Evolutionary conservation across 2,888 invertebrate species (phyloP).

Genomic region (Callinectes sapidus): DNA sequence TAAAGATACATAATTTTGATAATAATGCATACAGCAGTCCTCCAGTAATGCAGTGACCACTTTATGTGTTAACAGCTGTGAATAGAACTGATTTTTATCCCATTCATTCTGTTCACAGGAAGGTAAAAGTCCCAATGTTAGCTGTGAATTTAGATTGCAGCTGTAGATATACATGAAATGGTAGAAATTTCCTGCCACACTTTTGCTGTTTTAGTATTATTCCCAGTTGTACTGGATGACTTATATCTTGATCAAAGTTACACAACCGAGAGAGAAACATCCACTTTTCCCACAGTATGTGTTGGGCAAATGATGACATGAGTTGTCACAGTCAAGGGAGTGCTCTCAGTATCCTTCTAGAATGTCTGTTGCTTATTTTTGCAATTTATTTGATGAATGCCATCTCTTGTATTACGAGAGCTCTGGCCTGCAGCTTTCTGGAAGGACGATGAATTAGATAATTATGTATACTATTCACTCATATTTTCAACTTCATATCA

Average conservation of each 20-base stretch:
- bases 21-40: background rate
- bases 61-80: background rate
- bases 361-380: background rate
- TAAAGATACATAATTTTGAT: background rate
- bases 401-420: too few relatives aligned
- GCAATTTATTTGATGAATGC: background rate
- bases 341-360: background rate
- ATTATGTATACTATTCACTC: too few relatives aligned
- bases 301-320: background rate
- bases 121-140: background rate
- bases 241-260: background rate
- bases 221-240: background rate
- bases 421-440: too few relatives aligned
- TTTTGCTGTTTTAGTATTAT: background rate
- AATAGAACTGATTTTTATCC: background rate
- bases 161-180: background rate
- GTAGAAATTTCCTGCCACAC: background rate
- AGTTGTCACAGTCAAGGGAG: background rate
- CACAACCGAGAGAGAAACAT: background rate
- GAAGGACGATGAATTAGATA: too few relatives aligned
- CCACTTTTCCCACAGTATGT: background rate
- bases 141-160: background rate
- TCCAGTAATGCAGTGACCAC: background rate
- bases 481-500: too few relatives aligned
- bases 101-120: background rate